phyloP scores from a whole-genome alignment of 2,113 vertebrate species.

The Dromaius novaehollandiae region DNA sequence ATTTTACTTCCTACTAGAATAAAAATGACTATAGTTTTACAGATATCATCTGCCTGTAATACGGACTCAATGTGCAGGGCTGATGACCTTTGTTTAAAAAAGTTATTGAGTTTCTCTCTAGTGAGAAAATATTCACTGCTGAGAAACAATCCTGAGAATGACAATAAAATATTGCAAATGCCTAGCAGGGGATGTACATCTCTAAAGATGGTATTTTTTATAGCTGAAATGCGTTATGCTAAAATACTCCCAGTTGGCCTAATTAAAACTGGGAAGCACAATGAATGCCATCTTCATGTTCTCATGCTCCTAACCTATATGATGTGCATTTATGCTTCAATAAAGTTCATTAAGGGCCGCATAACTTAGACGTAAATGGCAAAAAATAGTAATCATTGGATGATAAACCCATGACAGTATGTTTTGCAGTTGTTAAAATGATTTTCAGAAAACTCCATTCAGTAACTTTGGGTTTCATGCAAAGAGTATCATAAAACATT shows the following conservation, averaged over 20 bases:
- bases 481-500: not conserved
- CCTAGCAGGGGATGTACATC: not conserved
- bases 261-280: slow-evolving; percentile 56
- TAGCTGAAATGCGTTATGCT: slow-evolving; percentile 35
- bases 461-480: slow-evolving; percentile 9
- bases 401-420: slow-evolving; percentile 12
- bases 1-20: not conserved
- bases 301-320: slow-evolving; percentile 22
- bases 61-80: not conserved
- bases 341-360: slow-evolving; percentile 24
- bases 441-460: slow-evolving; percentile 6
- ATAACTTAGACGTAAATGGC: slow-evolving; percentile 18
- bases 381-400: not conserved
- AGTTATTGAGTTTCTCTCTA: not conserved
- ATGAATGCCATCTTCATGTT: slow-evolving; percentile 10
- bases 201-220: slow-evolving; percentile 50
- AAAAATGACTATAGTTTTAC: not conserved
- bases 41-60: not conserved
- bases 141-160: not conserved
- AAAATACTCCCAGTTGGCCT: slow-evolving; percentile 50
- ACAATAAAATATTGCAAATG: slow-evolving; percentile 34
- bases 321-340: slow-evolving; percentile 5
- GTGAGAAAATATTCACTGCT: not conserved
- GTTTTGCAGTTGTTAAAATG: not conserved
- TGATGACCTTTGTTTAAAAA: slow-evolving; percentile 14